Evolutionary conservation across 1,140 invertebrate genomes (phyloP).

Genomic region (Drosophila biarmipes): DNA sequence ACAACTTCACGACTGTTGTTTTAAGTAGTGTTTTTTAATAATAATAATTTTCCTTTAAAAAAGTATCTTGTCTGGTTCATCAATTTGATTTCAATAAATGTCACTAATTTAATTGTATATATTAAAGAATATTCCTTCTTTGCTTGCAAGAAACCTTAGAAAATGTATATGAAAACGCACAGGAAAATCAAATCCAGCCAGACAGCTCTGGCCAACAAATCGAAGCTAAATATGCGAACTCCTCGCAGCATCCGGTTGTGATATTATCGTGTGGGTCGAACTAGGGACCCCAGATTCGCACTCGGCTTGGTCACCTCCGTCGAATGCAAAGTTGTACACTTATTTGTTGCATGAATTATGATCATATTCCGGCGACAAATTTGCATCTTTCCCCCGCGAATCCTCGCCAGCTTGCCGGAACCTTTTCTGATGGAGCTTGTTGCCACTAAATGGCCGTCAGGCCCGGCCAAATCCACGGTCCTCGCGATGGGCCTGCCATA

Average conservation of each 20-base stretch:
- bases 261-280: slow-evolving; percentile 50
- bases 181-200: slow-evolving; percentile 23
- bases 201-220: slow-evolving; percentile 34
- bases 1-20: too few species aligned
- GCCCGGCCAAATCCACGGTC: background rate
- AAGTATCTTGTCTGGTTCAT: too few species aligned
- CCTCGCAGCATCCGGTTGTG: slow-evolving; percentile 44
- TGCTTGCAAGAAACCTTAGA: too few species aligned
- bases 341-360: slow-evolving; percentile 84
- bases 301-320: slow-evolving; percentile 24
- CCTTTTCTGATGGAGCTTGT: slow-evolving; percentile 4
- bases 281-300: background rate
- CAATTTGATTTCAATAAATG: too few species aligned
- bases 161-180: background rate
- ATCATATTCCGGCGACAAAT: slow-evolving; percentile 76
- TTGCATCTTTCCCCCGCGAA: slow-evolving; percentile 22
- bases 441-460: slow-evolving; percentile 64
- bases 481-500: slow-evolving; percentile 59
- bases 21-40: too few species aligned
- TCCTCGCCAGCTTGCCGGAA: background rate
- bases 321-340: slow-evolving; percentile 51
- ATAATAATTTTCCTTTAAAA: too few species aligned
- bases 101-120: too few species aligned
- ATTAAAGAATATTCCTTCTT: too few species aligned
- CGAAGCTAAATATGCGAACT: slow-evolving; percentile 21